Conservation (phyloP, 2,113 vertebrate genomes). For the Trachemys scripta region DNA sequence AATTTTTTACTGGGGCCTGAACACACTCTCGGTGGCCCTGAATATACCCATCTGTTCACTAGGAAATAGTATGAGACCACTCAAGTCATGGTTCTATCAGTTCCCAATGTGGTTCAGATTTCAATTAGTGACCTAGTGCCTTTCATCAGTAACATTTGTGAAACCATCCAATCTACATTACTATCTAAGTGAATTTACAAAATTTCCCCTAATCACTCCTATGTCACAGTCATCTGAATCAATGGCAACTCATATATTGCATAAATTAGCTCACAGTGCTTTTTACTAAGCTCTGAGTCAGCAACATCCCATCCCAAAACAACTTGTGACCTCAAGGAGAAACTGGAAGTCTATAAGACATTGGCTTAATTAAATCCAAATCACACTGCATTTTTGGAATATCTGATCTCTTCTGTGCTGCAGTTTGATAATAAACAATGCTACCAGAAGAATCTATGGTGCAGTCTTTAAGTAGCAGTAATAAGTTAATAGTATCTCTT, state of each 20-base stretch:
- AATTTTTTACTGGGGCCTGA: too few species aligned
- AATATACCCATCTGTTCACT: not conserved
- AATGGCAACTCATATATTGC: fast-evolving
- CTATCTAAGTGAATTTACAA: not conserved
- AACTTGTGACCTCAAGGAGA: not conserved
- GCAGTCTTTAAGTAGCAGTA: not conserved
- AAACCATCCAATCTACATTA: not conserved
- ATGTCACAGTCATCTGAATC: fast-evolving
- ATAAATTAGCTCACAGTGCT: not conserved
- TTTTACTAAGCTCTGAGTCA: not conserved
- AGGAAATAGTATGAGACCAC: not conserved
- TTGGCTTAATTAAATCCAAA: not conserved
- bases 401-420: not conserved
- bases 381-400: not conserved
- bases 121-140: not conserved
- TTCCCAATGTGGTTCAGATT: not conserved
- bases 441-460: not conserved
- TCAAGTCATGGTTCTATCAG: not conserved
- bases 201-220: not conserved
- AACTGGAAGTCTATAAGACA: not conserved
- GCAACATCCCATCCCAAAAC: not conserved
- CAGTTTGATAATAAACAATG: not conserved
- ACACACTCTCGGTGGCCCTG: too few species aligned
- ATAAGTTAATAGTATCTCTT: not conserved
- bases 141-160: not conserved